Evolutionary conservation across 1,140 invertebrate genomes (phyloP).

Genomic region (Chironomus tepperi): DNA sequence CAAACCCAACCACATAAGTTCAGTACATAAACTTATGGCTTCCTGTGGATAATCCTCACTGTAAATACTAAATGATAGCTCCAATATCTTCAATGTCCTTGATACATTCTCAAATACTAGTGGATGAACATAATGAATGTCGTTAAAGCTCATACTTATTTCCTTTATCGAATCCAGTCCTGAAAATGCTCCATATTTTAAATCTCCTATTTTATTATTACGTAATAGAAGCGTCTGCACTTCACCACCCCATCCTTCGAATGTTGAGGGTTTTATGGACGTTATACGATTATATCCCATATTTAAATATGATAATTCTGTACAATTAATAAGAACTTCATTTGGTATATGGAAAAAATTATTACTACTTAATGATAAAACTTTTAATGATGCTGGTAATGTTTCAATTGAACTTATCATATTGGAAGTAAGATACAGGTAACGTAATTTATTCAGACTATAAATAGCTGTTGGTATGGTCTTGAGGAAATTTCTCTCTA

Average conservation of each 20-base stretch:
- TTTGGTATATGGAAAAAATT: slow-evolving; percentile 61
- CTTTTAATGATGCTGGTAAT: slow-evolving; percentile 55
- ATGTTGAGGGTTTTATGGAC: slow-evolving; percentile 62
- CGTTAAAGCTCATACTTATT: slow-evolving; percentile 82
- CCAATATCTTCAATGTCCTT: slow-evolving; percentile 66
- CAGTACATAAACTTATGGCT: slow-evolving; percentile 56
- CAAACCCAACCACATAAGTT: slow-evolving; percentile 73
- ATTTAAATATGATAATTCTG: slow-evolving; percentile 69
- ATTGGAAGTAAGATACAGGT: slow-evolving; percentile 77
- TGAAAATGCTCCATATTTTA: slow-evolving; percentile 63
- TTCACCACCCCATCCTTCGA: slow-evolving; percentile 67
- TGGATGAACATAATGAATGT: slow-evolving; percentile 64
- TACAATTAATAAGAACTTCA: slow-evolving; percentile 53
- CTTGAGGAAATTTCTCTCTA: slow-evolving; percentile 68
- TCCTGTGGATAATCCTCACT: slow-evolving; percentile 67
- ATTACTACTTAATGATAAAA: slow-evolving; percentile 72
- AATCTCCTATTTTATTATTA: slow-evolving; percentile 71
- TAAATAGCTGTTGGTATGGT: slow-evolving; percentile 58
- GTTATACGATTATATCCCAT: slow-evolving; percentile 78
- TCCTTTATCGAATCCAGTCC: slow-evolving; percentile 64
- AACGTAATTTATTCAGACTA: slow-evolving; percentile 57
- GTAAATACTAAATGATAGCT: slow-evolving; percentile 75
- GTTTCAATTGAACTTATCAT: slow-evolving; percentile 47
- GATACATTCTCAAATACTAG: slow-evolving; percentile 66
- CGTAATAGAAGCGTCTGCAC: slow-evolving; percentile 74